These are phyloP conservation scores for Scolopax rusticola DNA, from an alignment of 2,797 vertebrate species.

Conservation along the genomic window DNA sequence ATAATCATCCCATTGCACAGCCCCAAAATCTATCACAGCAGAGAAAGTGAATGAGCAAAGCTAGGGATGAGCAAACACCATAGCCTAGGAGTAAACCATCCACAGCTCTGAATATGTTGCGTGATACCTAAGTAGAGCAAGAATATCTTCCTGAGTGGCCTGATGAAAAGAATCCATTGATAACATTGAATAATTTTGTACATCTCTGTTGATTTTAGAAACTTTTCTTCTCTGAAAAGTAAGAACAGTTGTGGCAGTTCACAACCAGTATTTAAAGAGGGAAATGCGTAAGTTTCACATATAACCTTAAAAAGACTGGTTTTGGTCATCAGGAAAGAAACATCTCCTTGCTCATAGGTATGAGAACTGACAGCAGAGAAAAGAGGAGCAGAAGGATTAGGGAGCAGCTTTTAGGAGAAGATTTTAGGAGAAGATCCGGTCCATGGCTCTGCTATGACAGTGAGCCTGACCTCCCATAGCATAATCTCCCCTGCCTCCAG, in stretches of 20 bases:
- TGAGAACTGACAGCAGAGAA: neutral
- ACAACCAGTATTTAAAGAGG: neutral
- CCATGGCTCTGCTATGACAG: neutral
- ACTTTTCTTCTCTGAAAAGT: neutral
- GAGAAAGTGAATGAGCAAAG: slow-evolving; percentile 4
- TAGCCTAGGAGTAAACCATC: fast-evolving
- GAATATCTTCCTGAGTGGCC: neutral
- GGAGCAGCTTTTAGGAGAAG: too few relatives aligned
- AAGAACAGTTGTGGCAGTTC: neutral
- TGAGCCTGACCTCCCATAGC: neutral
- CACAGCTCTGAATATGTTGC: neutral
- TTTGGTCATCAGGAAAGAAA: neutral
- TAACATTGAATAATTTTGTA: neutral
- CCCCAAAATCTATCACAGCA: slow-evolving; percentile 65
- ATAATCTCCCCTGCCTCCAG: neutral
- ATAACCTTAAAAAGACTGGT: neutral
- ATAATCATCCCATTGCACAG: slow-evolving; percentile 78
- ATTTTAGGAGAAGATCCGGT: neutral
- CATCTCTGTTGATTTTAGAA: neutral
- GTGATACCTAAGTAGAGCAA: neutral
- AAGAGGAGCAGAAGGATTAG: neutral
- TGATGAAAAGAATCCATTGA: neutral
- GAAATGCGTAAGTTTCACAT: neutral
- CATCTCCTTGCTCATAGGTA: neutral
- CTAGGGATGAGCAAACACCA: neutral